Percentiles rank a stretch among this genome's conserved stretches.
phyloP scores from a whole-genome alignment of 2,888 invertebrate species.

The Drosophila koepferae region DNA sequence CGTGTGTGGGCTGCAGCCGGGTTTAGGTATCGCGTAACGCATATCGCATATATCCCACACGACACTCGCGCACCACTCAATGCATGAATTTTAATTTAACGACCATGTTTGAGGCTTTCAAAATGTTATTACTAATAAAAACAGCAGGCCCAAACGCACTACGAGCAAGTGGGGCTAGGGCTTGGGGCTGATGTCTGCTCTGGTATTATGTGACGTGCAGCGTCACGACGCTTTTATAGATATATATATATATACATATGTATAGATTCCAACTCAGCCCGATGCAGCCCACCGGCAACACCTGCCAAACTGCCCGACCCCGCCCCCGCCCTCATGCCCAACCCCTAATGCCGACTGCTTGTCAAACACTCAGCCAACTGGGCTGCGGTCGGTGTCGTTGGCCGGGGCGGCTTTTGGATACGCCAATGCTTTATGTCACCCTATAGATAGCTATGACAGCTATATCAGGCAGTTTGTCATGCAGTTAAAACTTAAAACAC shows the following conservation, averaged over 20 bases:
- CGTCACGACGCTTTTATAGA: slow-evolving; percentile 39
- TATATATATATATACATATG: slow-evolving; percentile 7
- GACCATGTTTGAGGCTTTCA: slow-evolving; percentile 73
- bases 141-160: slow-evolving; percentile 28
- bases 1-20: slow-evolving; percentile 27
- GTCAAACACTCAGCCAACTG: slow-evolving; percentile 11
- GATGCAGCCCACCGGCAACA: slow-evolving; percentile 45
- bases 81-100: slow-evolving; percentile 71
- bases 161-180: not conserved
- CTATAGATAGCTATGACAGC: not conserved
- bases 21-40: slow-evolving; percentile 17
- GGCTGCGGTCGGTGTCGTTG: slow-evolving; percentile 5
- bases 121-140: slow-evolving; percentile 81
- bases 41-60: slow-evolving; percentile 49
- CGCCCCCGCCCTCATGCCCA: not conserved
- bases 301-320: slow-evolving; percentile 50
- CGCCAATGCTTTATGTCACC: not conserved
- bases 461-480: slow-evolving; percentile 1
- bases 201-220: slow-evolving; percentile 39
- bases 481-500: not conserved
- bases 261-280: slow-evolving; percentile 18
- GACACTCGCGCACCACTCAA: slow-evolving; percentile 43
- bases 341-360: slow-evolving; percentile 6
- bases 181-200: slow-evolving; percentile 1
- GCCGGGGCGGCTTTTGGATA: not conserved